phyloP scores from a whole-genome alignment of 2,888 invertebrate genomes.

The Dynastes tityus region DNA sequence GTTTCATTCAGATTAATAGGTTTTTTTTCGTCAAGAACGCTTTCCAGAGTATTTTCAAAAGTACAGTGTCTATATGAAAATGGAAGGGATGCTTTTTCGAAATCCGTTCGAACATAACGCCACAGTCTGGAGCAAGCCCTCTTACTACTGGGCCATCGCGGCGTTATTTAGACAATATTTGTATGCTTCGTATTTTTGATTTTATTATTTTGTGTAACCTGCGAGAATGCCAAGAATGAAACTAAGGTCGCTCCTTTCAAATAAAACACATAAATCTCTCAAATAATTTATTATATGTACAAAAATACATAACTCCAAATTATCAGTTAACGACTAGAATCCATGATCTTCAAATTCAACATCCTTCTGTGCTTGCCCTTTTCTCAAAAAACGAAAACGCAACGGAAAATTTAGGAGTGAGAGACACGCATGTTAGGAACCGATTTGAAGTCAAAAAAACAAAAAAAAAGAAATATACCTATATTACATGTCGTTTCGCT shows the following conservation, averaged over 20 bases:
- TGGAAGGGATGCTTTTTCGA: too few relatives aligned
- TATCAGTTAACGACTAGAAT: constrained; percentile 51
- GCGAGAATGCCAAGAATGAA: too few relatives aligned
- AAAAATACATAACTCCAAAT: constrained; percentile 52
- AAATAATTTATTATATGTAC: constrained; percentile 52
- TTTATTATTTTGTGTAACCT: too few relatives aligned
- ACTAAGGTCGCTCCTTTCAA: background rate
- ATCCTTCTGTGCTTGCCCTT: constrained; percentile 38
- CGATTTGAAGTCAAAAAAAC: constrained; percentile 37
- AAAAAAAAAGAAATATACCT: constrained; percentile 14
- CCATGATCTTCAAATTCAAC: constrained; percentile 43
- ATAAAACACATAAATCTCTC: constrained; percentile 43
- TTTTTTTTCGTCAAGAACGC: too few relatives aligned
- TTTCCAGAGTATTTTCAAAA: too few relatives aligned
- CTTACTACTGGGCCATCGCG: too few relatives aligned
- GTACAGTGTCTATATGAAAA: too few relatives aligned
- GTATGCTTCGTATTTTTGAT: too few relatives aligned
- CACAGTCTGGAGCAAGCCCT: too few relatives aligned
- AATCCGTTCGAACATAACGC: too few relatives aligned
- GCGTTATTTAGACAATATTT: too few relatives aligned
- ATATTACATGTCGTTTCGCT: background rate
- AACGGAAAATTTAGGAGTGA: constrained; percentile 33
- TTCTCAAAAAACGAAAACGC: constrained; percentile 12
- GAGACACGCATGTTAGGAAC: constrained; percentile 37
- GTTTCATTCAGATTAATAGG: too few relatives aligned